Conservation (phyloP, 2,797 vertebrate species). For the Myotis findleyi region DNA sequence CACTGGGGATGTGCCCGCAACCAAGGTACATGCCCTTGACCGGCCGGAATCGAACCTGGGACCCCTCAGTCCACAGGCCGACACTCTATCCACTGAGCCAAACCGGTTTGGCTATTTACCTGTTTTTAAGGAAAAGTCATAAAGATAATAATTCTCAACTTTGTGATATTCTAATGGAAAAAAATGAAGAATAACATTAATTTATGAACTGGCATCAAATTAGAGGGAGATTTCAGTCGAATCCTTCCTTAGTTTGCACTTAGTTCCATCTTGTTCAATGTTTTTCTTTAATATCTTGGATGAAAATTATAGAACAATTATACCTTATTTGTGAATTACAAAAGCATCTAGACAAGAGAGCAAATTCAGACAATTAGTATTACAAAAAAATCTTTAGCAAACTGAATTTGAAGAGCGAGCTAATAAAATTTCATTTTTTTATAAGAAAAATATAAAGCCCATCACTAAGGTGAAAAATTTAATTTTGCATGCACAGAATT, state of each 20-base stretch:
- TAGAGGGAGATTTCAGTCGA: not conserved
- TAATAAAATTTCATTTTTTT: constrained; percentile 17
- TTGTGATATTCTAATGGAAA: not conserved
- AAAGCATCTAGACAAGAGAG: not conserved
- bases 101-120: too few species aligned
- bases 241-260: not conserved
- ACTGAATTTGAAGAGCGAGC: not conserved
- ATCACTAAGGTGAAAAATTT: not conserved
- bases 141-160: not conserved
- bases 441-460: not conserved
- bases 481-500: not conserved
- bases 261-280: not conserved
- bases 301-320: not conserved
- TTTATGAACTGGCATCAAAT: not conserved
- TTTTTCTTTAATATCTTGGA: not conserved
- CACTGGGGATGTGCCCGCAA: too few species aligned
- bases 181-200: constrained; percentile 23
- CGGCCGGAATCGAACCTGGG: too few species aligned
- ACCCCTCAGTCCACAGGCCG: too few species aligned
- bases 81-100: too few species aligned
- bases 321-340: not conserved
- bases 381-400: not conserved
- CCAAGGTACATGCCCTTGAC: too few species aligned
- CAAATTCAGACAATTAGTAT: constrained; percentile 8
- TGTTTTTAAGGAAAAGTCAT: constrained; percentile 7